Percentiles rank a stretch among this genome's conserved stretches.
phyloP scores from a whole-genome alignment of 2,797 vertebrate species.

The Scomberomorus guttatus region DNA sequence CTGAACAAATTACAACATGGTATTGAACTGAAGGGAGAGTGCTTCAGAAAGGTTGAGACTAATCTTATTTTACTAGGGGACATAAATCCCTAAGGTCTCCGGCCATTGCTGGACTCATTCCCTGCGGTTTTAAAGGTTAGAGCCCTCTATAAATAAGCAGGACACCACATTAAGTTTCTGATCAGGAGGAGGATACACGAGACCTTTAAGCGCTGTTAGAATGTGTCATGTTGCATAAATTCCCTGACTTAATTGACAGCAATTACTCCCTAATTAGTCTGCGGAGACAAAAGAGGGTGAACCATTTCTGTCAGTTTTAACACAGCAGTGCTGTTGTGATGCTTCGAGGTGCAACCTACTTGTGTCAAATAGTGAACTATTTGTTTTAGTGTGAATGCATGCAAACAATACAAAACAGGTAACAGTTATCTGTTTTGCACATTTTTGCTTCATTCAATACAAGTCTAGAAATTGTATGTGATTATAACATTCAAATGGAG shows the following conservation, averaged over 20 bases:
- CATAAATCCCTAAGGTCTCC: slow-evolving; percentile 71
- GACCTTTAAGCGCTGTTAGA: slow-evolving; percentile 64
- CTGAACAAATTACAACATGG: slow-evolving; percentile 61
- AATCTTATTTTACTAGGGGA: slow-evolving; percentile 73
- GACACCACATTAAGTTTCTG: slow-evolving; percentile 72
- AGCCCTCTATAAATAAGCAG: slow-evolving; percentile 75
- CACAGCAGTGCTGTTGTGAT: slow-evolving; percentile 14
- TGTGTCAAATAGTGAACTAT: slow-evolving; percentile 47
- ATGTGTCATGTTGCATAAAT: slow-evolving; percentile 78
- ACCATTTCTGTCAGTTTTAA: slow-evolving; percentile 72
- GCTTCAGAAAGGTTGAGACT: slow-evolving; percentile 57
- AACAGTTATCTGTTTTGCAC: neutral
- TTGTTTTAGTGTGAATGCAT: slow-evolving; percentile 29
- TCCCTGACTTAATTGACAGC: slow-evolving; percentile 73
- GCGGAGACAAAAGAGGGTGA: slow-evolving; percentile 71
- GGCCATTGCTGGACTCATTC: slow-evolving; percentile 62
- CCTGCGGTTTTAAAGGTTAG: slow-evolving; percentile 74
- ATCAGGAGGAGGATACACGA: slow-evolving; percentile 67
- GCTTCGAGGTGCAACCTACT: slow-evolving; percentile 55
- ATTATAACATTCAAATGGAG: neutral
- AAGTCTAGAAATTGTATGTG: neutral
- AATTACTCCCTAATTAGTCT: slow-evolving; percentile 80
- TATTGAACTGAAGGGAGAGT: slow-evolving; percentile 54
- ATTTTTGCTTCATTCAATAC: slow-evolving; percentile 6
- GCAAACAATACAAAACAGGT: slow-evolving; percentile 27